Evolutionary conservation across 2,113 vertebrate species (phyloP), one percentile per base, ranked within the genome.

Genomic region (Muntiacus reevesi): DNA sequence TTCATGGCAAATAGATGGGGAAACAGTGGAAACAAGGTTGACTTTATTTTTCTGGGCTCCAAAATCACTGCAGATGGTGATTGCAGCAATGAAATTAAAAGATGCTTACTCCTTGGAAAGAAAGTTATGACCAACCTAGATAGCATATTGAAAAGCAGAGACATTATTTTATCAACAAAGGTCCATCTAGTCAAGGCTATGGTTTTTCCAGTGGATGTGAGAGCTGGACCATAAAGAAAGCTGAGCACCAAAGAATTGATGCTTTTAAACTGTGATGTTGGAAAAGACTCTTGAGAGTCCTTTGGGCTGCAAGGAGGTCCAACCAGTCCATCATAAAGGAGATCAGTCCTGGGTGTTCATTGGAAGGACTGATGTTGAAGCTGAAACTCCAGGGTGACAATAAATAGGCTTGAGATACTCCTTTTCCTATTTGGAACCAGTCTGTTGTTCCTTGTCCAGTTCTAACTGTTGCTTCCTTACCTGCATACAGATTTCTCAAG

Each of bases 291-390:
- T 10, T 71, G 64, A 71, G n/a, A 71, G n/a, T 36, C 9, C 17
- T 17, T 71, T 67, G 17, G 17, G 11, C 17, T 21, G 64, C 64
- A 71, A 0, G 0, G 33, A 36, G n/a, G 5, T 36, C n/a, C 19
- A 71, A 36, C n/a, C 17, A 71, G n/a, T 36, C n/a, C 10, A 21
- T 71, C n/a, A 4, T 36, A 21, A 21, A 71, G 0, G 9, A 21
- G 11, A 21, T 71, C 64, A 71, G 36, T 17, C n/a, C 9, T 36
- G 64, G 11, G 5, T 36, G 36, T 36, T 71, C n/a, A 21, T 71
- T 71, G 64, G n/a, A 71, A 71, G 64, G 17, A 71, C 4, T 71
- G 64, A 71, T 36, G n/a, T 4, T 36, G 9, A 71, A 36, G 17
- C 17, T 71, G n/a, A 71, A 67, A 9, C 9, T 71, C 19, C 33